Evolutionary conservation across 1,140 invertebrate genomes (phyloP), one percentile per base, ranked within the genome.

Genomic region (Mylabris phalerata): DNA sequence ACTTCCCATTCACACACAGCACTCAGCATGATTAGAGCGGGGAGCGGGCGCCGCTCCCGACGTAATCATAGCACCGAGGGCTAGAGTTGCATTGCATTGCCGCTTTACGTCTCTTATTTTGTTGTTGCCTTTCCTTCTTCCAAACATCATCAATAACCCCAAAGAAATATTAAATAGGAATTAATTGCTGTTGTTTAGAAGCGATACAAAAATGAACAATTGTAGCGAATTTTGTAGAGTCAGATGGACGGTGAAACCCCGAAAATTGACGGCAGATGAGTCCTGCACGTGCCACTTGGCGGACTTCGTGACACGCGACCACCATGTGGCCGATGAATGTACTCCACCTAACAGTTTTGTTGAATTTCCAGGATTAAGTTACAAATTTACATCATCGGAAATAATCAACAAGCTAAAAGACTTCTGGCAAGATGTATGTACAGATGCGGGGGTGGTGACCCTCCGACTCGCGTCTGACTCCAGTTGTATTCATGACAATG

Each of bases 271-370:
- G 73, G 67, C 71, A 57, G 61, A 63, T 57, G 58, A 63, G 58
- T 45, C 58, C 58, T 1, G 49, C 57, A 57, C 54, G 59, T 57
- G 77, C 72, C 76, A 78, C 77, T 77, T 78, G 77, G 76, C 45
- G 54, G 76, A 77, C 75, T 77, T 78, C 76, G 71, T 71, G 69
- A 74, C 75, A 76, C 76, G 76, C 75, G 76, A 78, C 77, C 77
- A 75, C 75, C 77, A 78, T 78, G 77, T 76, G 76, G 77, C 75
- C 47, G 59, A 57, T 50, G 59, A 32, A 32, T 32, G 32, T 32
- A 7, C 32, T 0, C 32, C 32, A 32, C 4, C 32, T 7, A 32
- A 4, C 32, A 4, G 32, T 32, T 7, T 5, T 32, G 4, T 4
- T 32, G 32, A 7, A 32, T 32, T 32, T 32, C 32, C 4, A 5